Base-by-base conservation (phyloP, 2,888 invertebrate genomes). In the Nasonia oneida region DNA sequence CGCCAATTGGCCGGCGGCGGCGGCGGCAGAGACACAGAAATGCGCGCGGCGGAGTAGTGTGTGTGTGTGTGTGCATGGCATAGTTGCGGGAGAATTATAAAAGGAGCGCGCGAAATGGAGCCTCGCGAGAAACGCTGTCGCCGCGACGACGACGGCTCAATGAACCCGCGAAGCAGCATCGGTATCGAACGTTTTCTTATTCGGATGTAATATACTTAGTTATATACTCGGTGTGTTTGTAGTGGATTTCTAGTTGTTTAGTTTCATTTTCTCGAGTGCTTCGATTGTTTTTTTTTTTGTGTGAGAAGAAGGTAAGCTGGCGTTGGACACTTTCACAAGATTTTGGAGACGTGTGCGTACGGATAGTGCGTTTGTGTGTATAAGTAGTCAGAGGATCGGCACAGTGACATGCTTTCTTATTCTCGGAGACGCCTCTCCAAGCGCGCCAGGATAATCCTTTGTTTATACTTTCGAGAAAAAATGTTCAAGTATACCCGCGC, bases 21-120 rank as follows among this genome's bases (percentile, higher is more conserved):
- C 6, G 18, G 57, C 18, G 57, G 12, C 47, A 1, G 29, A 12
- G 47, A 47, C 47, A 47, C 57, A 61, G n/a, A n/a, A n/a, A 23
- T 3, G n/a, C n/a, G n/a, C 5, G n/a, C n/a, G n/a, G n/a, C 6
- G 57, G 2, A 18, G 18, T 2, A 18, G 57, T 61, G 42, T 42
- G 8, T 6, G 8, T 5, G 23, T 23, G 23, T 23, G 23, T 23
- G 23, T 23, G 37, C 4, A 5, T 37, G 37, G 12, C 10, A n/a
- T 8, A 18, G 57, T 23, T n/a, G 10, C 67, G 67, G 29, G 33
- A 29, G 67, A 67, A 29, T 67, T 67, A 67, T 67, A 67, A 67
- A 67, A 67, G 67, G 67, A 67, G 67, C 67, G 67, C 67, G 67
- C 57, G 57, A 61, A 61, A 61, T n/a, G 57, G 57, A 61, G 57